These are phyloP conservation scores for Eledona agricola DNA, from an alignment of 2,888 invertebrate genomes.

Conservation along the genomic window DNA sequence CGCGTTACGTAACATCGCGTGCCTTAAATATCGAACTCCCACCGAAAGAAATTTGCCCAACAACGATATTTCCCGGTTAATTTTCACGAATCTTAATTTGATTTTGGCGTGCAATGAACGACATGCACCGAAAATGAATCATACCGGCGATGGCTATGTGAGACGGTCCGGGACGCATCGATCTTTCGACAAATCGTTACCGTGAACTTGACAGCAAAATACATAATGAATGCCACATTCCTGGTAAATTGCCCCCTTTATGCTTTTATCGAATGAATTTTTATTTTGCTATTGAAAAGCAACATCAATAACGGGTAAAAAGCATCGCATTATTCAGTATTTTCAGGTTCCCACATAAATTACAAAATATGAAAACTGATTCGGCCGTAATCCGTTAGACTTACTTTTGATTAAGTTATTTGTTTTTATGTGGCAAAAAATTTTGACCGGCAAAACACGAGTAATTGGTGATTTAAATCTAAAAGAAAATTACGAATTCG, in stretches of 20 bases:
- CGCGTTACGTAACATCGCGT: conserved; percentile 18
- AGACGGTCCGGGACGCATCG: conserved; percentile 16
- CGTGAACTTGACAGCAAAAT: conserved; percentile 34
- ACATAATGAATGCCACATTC: conserved; percentile 28
- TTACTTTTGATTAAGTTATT: too few species aligned
- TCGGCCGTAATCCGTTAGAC: too few species aligned
- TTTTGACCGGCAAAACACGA: too few species aligned
- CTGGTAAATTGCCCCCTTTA: conserved; percentile 16
- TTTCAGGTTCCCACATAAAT: too few species aligned
- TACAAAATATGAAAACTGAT: too few species aligned
- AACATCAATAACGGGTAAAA: conserved; percentile 17
- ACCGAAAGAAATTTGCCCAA: conserved; percentile 1
- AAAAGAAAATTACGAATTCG: too few species aligned
- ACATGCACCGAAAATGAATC: conserved; percentile 26
- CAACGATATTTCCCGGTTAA: conserved; percentile 1
- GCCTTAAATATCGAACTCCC: not conserved
- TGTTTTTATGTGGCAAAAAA: too few species aligned
- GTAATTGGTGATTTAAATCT: too few species aligned
- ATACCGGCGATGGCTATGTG: too few species aligned
- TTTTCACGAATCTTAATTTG: conserved; percentile 24
- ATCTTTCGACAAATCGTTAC: conserved; percentile 26
- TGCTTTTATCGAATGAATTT: conserved; percentile 1
- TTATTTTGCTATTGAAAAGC: not conserved
- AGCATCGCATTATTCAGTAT: too few species aligned
- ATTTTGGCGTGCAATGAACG: conserved; percentile 8